These are phyloP conservation scores for Amphiprion percula DNA, from an alignment of 2,113 vertebrate species.

Conservation along the genomic window DNA sequence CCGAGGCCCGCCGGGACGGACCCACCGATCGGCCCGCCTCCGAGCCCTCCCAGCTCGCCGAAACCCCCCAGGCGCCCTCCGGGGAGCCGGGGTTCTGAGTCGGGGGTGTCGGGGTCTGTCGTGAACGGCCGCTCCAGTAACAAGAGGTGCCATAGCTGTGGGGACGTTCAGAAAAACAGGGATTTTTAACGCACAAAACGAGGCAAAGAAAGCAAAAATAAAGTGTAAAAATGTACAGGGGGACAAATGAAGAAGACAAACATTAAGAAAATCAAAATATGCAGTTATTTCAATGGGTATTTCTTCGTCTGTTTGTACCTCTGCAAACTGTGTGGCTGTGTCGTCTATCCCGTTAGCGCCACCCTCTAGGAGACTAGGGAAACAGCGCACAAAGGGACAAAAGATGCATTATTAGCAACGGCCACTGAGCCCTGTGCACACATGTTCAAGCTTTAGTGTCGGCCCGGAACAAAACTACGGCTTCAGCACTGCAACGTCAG, in stretches of 20 bases:
- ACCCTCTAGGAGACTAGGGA: slow-evolving; percentile 91
- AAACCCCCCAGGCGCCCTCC: slow-evolving; percentile 74
- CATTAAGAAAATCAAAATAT: background rate
- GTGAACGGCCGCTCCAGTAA: slow-evolving; percentile 86
- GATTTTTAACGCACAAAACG: background rate
- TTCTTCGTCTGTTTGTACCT: slow-evolving; percentile 83
- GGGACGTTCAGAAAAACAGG: background rate
- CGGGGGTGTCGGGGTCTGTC: slow-evolving; percentile 87
- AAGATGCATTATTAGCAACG: slow-evolving; percentile 48
- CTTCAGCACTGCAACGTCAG: background rate
- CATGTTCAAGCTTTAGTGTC: slow-evolving; percentile 7
- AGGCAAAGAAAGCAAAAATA: background rate
- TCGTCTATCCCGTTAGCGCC: slow-evolving; percentile 87
- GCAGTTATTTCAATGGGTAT: background rate
- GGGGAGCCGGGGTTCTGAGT: slow-evolving; percentile 81
- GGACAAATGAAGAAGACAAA: background rate
- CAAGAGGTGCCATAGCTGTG: slow-evolving; percentile 92
- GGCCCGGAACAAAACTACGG: slow-evolving; percentile 17
- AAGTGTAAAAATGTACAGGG: background rate
- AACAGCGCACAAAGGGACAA: slow-evolving; percentile 56
- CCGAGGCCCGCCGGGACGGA: slow-evolving; percentile 83
- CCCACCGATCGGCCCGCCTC: slow-evolving; percentile 80
- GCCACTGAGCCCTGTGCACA: slow-evolving; percentile 8
- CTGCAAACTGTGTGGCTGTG: slow-evolving; percentile 93
- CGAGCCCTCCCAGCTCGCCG: slow-evolving; percentile 76